phyloP scores from a whole-genome alignment of 2,113 vertebrate species.

The Crotalus viridis region DNA sequence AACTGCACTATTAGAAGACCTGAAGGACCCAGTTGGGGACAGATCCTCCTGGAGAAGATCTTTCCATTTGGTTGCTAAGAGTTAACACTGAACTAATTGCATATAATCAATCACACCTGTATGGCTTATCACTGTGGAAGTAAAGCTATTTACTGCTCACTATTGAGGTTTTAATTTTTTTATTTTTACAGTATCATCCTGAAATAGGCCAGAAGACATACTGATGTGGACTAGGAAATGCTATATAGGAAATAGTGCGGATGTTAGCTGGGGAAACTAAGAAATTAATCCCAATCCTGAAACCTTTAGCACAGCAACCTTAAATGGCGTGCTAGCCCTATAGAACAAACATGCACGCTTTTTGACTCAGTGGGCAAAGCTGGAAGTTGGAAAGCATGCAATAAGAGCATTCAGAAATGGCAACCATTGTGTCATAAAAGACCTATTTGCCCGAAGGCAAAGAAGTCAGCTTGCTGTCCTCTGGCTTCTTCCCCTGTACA shows the following conservation, averaged over 20 bases:
- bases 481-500: not conserved
- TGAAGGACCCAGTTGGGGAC: not conserved
- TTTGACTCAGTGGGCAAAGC: not conserved
- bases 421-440: not conserved
- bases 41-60: not conserved
- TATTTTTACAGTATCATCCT: not conserved
- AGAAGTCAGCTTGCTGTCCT: not conserved
- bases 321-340: not conserved
- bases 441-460: not conserved
- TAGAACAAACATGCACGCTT: not conserved
- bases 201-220: not conserved
- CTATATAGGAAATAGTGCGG: not conserved
- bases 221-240: not conserved
- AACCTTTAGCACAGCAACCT: not conserved
- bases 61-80: not conserved
- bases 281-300: not conserved
- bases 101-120: not conserved
- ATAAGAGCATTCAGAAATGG: not conserved
- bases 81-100: not conserved
- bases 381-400: not conserved
- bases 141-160: not conserved
- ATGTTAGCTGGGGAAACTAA: not conserved
- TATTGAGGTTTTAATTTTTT: not conserved
- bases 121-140: not conserved
- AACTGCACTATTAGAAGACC: not conserved